Conservation (phyloP, 92 coral and sea anemone species). For the Parazoanthus swiftii region DNA sequence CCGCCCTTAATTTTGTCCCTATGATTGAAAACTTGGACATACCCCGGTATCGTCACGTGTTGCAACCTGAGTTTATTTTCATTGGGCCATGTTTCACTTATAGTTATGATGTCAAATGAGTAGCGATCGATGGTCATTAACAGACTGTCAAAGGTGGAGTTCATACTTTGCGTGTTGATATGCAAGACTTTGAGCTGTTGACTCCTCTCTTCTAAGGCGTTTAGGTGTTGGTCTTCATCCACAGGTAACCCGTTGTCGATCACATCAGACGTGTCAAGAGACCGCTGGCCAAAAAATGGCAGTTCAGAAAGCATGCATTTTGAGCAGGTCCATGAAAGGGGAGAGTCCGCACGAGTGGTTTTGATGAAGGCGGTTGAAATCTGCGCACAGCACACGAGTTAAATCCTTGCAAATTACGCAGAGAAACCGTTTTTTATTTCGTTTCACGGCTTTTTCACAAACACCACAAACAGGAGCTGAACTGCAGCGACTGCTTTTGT, state of each 20-base stretch:
- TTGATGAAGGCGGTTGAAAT: no score
- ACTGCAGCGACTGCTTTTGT: no score
- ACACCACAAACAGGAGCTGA: no score
- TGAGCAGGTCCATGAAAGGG: neutral
- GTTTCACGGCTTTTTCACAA: no score
- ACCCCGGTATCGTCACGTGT: neutral
- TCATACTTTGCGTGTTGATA: neutral
- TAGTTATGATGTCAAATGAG: neutral
- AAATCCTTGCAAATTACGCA: no score
- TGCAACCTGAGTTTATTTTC: no score
- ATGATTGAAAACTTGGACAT: conserved; percentile 1
- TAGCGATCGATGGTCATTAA: no score
- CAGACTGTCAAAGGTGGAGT: neutral
- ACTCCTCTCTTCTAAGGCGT: conserved; percentile 3
- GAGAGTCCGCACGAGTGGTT: no score
- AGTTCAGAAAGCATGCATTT: conserved; percentile 23
- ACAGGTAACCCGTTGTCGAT: conserved; percentile 3
- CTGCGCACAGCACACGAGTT: no score
- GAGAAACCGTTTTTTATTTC: no score
- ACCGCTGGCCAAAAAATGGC: conserved; percentile 21
- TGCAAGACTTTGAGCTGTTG: conserved; percentile 2
- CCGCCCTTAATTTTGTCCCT: conserved; percentile 11
- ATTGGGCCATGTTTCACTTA: neutral
- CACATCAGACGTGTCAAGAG: neutral
- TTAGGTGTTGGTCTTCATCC: conserved; percentile 2